These are phyloP conservation scores for Zenarchopterus dispar DNA, from an alignment of 2,797 vertebrate genomes.

Conservation along the genomic window DNA sequence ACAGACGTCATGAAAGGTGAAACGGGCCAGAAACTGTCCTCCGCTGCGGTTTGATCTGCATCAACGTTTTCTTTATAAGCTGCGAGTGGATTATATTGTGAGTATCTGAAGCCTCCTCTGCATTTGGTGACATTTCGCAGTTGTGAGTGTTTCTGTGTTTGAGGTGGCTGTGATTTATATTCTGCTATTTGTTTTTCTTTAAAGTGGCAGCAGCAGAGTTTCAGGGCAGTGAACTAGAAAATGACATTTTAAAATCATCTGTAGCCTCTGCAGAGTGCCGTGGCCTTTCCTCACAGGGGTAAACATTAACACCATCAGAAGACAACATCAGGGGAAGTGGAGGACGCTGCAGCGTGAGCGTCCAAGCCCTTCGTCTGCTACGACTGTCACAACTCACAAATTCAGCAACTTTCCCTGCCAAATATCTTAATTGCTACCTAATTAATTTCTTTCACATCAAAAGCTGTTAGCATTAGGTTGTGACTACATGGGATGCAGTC, in stretches of 20 bases:
- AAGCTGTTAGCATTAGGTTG: too few relatives aligned
- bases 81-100: constrained; percentile 20
- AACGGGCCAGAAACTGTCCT: not conserved
- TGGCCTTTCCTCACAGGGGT: constrained; percentile 76
- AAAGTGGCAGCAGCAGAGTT: constrained; percentile 76
- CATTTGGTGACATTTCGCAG: constrained; percentile 60
- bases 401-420: too few relatives aligned
- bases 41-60: not conserved
- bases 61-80: not conserved
- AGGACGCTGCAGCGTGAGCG: not conserved
- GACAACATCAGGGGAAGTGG: constrained; percentile 9
- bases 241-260: constrained; percentile 84
- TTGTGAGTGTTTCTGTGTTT: constrained; percentile 18
- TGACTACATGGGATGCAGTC: too few relatives aligned
- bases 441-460: too few relatives aligned
- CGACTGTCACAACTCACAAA: not conserved
- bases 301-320: constrained; percentile 66
- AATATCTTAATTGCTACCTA: too few relatives aligned
- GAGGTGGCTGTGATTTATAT: constrained; percentile 75
- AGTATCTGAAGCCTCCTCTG: constrained; percentile 34
- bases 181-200: constrained; percentile 78
- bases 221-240: constrained; percentile 87
- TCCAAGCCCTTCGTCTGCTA: not conserved
- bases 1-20: not conserved
- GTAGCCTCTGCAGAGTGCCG: constrained; percentile 59